Conservation (phyloP, 2,113 vertebrate species). For the Cyanoderma ruficeps region DNA sequence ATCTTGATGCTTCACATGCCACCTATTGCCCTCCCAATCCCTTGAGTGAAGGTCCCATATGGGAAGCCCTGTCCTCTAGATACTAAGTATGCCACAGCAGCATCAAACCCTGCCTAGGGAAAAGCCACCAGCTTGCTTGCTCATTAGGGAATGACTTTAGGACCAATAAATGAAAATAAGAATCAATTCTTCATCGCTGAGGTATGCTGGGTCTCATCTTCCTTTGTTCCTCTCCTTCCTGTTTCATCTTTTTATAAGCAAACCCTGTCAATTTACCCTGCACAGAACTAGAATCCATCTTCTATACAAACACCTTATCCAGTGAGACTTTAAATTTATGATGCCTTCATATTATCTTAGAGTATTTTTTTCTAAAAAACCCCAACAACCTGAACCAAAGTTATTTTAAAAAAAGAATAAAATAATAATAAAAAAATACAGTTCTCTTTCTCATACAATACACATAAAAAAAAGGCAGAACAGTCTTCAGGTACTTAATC, state of each 20-base stretch:
- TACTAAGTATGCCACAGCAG: rapidly evolving
- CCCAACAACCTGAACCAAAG: not conserved
- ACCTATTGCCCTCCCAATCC: not conserved
- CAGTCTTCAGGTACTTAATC: not conserved
- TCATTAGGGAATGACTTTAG: not conserved
- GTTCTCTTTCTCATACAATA: not conserved
- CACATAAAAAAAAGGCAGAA: not conserved
- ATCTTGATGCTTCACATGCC: rapidly evolving
- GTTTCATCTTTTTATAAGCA: not conserved
- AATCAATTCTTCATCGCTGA: not conserved
- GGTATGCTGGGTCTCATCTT: not conserved
- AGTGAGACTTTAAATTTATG: not conserved
- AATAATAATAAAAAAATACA: not conserved
- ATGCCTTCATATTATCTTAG: not conserved
- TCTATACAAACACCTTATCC: not conserved
- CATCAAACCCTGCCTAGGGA: not conserved
- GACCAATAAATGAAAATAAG: not conserved
- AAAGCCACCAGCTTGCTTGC: not conserved
- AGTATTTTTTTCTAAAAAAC: not conserved
- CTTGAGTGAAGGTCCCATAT: not conserved
- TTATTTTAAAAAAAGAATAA: not conserved
- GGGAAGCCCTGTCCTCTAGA: not conserved
- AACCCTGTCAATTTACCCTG: not conserved
- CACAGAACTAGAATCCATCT: not conserved
- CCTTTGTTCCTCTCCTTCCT: not conserved